Conservation (phyloP, 2,888 invertebrate species). For the Brachypterus glaber region DNA sequence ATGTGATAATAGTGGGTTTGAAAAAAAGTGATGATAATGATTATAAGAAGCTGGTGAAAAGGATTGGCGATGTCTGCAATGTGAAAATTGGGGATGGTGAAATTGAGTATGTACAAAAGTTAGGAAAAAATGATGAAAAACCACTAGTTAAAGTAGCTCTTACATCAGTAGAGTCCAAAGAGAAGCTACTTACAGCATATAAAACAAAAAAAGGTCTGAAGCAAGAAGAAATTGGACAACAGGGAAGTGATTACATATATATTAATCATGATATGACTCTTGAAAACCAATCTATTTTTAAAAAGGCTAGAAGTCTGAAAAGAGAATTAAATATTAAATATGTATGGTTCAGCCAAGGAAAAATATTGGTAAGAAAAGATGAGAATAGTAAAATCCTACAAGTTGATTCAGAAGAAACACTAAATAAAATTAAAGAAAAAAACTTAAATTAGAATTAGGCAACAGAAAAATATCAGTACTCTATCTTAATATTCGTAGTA, state of each 20-base stretch:
- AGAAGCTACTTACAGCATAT: too few species aligned
- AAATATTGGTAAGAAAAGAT: neutral
- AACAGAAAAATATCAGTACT: neutral
- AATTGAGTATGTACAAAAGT: neutral
- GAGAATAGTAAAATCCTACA: neutral
- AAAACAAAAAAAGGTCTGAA: neutral
- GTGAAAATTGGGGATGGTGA: neutral
- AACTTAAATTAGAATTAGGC: neutral
- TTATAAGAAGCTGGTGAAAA: neutral
- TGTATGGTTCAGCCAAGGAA: neutral
- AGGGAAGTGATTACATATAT: neutral
- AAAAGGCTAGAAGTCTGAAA: neutral
- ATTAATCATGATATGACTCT: slow-evolving; percentile 1
- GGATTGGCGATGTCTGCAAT: neutral
- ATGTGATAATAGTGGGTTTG: neutral
- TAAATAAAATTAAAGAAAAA: neutral
- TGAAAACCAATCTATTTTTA: neutral
- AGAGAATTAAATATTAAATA: neutral
- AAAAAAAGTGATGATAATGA: slow-evolving; percentile 1
- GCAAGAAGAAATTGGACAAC: neutral
- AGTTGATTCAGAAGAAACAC: neutral
- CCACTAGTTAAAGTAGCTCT: neutral
- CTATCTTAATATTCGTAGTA: slow-evolving; percentile 1
- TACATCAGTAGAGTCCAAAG: neutral
- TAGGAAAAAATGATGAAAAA: neutral